These are phyloP conservation scores for Palythoa caribaeorum DNA, from an alignment of 92 coral and sea anemone species.

Conservation along the genomic window DNA sequence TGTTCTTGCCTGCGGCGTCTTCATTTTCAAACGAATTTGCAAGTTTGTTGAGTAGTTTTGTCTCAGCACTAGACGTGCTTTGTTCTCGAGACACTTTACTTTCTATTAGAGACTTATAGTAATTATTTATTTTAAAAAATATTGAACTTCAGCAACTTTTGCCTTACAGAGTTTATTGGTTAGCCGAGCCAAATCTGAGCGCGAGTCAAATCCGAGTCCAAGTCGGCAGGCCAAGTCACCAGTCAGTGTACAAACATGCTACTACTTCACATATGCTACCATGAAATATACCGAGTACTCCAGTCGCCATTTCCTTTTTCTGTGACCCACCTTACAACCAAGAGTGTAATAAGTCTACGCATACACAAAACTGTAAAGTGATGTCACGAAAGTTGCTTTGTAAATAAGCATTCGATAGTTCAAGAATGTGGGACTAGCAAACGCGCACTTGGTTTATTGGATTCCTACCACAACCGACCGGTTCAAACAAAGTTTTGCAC, in stretches of 20 bases:
- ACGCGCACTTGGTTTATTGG: background rate
- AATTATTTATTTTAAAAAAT: too few relatives aligned
- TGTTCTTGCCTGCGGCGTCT: background rate
- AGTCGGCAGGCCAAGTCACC: background rate
- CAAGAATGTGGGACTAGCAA: background rate
- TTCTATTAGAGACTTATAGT: too few relatives aligned
- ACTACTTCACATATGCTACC: background rate
- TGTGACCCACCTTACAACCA: constrained; percentile 5
- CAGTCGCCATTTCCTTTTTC: background rate
- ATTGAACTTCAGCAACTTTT: too few relatives aligned
- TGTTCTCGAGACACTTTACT: background rate
- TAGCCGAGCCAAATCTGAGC: background rate
- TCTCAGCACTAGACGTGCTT: constrained; percentile 3
- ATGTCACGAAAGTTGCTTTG: background rate
- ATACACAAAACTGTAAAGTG: background rate
- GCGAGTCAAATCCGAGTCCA: background rate
- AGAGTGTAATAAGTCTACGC: constrained; percentile 6
- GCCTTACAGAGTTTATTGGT: background rate
- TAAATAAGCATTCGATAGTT: constrained; percentile 1
- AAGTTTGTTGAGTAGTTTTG: background rate
- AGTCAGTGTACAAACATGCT: background rate
- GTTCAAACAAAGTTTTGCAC: background rate
- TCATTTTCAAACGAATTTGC: background rate
- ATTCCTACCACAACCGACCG: background rate
- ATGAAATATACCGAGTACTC: constrained; percentile 2